Evolutionary conservation across 2,113 vertebrate species (phyloP).

Genomic region (Menura novaehollandiae): DNA sequence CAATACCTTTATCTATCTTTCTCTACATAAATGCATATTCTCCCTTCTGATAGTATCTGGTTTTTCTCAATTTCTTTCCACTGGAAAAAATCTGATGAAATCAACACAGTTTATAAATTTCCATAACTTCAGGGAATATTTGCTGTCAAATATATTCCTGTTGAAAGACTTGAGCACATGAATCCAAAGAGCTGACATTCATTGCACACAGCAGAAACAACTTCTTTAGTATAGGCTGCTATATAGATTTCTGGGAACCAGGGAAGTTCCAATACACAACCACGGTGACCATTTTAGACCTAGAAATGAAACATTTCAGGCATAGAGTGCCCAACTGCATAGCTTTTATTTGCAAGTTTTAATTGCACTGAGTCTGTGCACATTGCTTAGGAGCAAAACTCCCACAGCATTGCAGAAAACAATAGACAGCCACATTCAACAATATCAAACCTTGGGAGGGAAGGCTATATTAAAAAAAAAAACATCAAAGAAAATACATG

Average conservation of each 20-base stretch:
- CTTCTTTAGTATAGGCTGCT: not conserved
- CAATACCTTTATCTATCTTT: not conserved
- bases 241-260: not conserved
- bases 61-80: not conserved
- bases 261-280: not conserved
- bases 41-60: rapidly evolving
- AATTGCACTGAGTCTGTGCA: not conserved
- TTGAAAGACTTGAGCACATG: not conserved
- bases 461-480: not conserved
- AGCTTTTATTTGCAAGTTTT: not conserved
- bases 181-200: not conserved
- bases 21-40: not conserved
- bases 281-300: not conserved
- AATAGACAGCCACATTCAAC: not conserved
- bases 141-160: not conserved
- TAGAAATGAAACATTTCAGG: not conserved
- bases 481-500: not conserved
- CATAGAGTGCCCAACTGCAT: not conserved
- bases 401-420: not conserved
- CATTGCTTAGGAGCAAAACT: not conserved
- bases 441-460: rapidly evolving
- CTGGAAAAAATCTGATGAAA: not conserved
- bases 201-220: not conserved
- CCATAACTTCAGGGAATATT: not conserved
- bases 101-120: not conserved